These are phyloP conservation scores for Rhagonycha lutea DNA, from an alignment of 2,888 invertebrate species.

Conservation along the genomic window DNA sequence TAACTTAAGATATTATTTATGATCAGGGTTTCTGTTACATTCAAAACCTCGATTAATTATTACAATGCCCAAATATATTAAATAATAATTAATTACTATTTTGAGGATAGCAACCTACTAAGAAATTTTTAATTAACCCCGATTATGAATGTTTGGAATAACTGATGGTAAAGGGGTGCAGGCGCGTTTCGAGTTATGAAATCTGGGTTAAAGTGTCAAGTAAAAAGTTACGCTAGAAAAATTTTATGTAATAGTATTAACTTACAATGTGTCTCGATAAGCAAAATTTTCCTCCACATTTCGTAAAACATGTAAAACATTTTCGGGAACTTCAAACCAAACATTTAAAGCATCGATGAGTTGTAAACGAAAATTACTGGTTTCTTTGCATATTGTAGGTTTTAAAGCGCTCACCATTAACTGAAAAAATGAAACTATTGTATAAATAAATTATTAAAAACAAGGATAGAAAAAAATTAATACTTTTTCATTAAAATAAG, in stretches of 20 bases:
- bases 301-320: neutral
- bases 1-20: neutral
- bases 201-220: neutral
- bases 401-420: neutral
- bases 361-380: neutral
- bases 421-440: neutral
- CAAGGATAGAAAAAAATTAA: too few relatives aligned
- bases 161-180: too few relatives aligned
- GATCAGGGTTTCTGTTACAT: neutral
- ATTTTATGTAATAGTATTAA: neutral
- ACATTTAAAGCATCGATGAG: neutral
- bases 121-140: neutral
- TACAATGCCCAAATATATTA: neutral
- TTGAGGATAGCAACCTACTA: neutral
- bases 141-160: too few relatives aligned
- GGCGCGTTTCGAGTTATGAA: too few relatives aligned
- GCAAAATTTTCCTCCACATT: neutral
- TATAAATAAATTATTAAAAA: neutral
- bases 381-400: neutral
- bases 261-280: neutral
- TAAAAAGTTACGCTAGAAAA: neutral
- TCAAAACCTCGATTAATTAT: neutral
- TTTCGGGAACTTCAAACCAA: neutral
- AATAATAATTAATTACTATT: neutral
- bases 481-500: neutral